phyloP scores from a whole-genome alignment of 2,797 vertebrate genomes.

The Syndactyla subalaris region DNA sequence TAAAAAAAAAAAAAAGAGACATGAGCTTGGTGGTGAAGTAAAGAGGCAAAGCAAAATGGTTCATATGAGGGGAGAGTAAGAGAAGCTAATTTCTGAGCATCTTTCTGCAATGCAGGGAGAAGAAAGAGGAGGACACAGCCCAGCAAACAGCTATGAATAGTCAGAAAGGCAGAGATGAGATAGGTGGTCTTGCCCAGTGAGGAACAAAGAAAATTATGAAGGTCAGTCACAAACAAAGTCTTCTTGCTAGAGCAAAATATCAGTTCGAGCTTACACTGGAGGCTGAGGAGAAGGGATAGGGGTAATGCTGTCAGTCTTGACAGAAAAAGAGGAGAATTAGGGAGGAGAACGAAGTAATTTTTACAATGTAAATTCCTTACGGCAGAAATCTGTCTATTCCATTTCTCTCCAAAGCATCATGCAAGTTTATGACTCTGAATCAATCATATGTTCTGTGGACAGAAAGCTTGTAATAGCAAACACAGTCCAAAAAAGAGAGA shows the following conservation, averaged over 20 bases:
- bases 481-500: neutral
- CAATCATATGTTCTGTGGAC: neutral
- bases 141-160: neutral
- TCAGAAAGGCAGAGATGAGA: neutral
- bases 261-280: neutral
- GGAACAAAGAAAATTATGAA: neutral
- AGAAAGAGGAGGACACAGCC: neutral
- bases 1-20: neutral
- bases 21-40: neutral
- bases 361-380: neutral
- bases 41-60: neutral
- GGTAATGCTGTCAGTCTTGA: neutral
- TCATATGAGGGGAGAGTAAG: neutral
- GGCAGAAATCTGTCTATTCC: neutral
- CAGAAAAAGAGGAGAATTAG: neutral
- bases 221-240: neutral
- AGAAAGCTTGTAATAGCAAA: neutral
- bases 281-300: neutral
- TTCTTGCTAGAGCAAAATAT: neutral
- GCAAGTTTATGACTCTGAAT: neutral
- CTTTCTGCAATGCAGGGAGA: neutral
- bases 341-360: neutral
- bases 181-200: neutral
- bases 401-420: neutral
- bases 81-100: neutral